A percentile compares a stretch with the other conserved stretches of the same genome.
These are phyloP conservation scores for Nettapus auritus DNA, from an alignment of 2,113 vertebrate species.

Conservation along the genomic window DNA sequence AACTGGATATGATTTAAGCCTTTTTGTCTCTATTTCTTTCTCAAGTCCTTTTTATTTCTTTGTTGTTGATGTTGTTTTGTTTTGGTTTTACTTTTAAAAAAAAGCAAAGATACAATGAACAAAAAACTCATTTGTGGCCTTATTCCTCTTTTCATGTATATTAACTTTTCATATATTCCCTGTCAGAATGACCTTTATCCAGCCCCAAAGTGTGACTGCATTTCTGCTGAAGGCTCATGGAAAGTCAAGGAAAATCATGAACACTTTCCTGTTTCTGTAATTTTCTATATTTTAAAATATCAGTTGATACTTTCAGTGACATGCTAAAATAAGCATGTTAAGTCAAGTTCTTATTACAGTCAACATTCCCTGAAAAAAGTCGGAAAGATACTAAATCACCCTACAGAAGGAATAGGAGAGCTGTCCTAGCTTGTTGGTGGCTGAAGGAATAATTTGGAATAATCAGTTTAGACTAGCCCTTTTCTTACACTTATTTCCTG, in stretches of 20 bases:
- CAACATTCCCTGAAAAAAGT: background rate
- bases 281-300: background rate
- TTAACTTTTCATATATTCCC: background rate
- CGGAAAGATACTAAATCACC: accelerated
- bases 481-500: background rate
- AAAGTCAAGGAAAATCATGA: background rate
- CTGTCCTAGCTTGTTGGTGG: background rate
- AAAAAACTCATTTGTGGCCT: background rate
- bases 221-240: background rate
- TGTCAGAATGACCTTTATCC: background rate
- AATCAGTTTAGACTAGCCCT: accelerated
- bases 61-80: too few relatives aligned
- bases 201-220: background rate
- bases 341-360: background rate
- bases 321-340: background rate
- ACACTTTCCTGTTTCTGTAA: background rate
- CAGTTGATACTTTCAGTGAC: background rate
- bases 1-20: background rate
- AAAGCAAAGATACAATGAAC: background rate
- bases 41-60: too few relatives aligned
- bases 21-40: background rate
- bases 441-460: background rate
- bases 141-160: background rate
- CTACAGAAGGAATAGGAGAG: background rate
- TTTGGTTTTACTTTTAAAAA: background rate